phyloP scores from a whole-genome alignment of 2,113 vertebrate genomes.

The Gambusia holbrooki region DNA sequence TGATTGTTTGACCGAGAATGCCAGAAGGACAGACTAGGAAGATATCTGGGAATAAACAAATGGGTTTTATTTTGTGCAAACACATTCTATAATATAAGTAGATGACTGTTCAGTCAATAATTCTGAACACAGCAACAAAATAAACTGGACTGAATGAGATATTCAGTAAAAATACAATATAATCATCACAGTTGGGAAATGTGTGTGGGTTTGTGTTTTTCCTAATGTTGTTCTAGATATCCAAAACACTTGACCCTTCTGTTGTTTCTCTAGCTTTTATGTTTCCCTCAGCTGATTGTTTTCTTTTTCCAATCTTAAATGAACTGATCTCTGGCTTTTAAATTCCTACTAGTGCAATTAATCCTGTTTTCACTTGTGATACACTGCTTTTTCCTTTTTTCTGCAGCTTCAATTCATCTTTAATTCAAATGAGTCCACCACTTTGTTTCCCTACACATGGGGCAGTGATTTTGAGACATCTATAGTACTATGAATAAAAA shows the following conservation, averaged over 20 bases:
- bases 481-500: too few species aligned
- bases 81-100: constrained; percentile 42
- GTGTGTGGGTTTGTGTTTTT: background rate
- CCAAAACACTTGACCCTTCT: background rate
- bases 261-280: constrained; percentile 5
- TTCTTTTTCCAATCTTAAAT: constrained; percentile 4
- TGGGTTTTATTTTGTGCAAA: constrained; percentile 8
- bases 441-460: background rate
- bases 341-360: background rate
- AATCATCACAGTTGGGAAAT: too few species aligned
- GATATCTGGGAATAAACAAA: constrained; percentile 16
- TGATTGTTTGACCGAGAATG: constrained; percentile 43
- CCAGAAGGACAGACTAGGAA: constrained; percentile 17
- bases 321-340: background rate
- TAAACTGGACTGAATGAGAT: background rate
- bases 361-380: background rate
- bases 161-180: background rate
- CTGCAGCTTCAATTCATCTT: background rate
- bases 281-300: constrained; percentile 1
- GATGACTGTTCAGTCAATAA: background rate
- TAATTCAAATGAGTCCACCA: background rate
- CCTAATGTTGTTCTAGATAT: background rate
- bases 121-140: background rate
- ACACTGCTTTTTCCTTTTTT: background rate
- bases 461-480: too few species aligned